Evolutionary conservation across 2,797 vertebrate genomes (phyloP), one percentile per base, ranked within the genome.

Genomic region (Centropyge bicolor): DNA sequence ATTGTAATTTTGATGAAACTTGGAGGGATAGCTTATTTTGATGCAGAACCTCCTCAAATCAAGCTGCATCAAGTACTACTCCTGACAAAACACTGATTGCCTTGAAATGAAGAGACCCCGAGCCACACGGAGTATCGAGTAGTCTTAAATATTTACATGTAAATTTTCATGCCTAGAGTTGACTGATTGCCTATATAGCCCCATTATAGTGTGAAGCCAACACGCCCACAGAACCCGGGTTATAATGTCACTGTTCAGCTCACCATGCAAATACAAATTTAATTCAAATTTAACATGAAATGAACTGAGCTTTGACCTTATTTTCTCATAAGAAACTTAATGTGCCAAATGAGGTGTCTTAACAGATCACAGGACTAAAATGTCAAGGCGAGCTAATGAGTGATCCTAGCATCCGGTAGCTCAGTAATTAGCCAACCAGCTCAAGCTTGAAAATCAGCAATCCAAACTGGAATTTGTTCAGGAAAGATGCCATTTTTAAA

Each of bases 361-460:
- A 62, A 74, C 64, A 81, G 65, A 84, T 80, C 70, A 81, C 31
- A 76, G 54, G 59, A 80, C 36, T 71, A 40, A 74, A 78, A 82
- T 82, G 81, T 74, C 83, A 83, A 77, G 14, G 1, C 5, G 0
- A 70, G 51, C 57, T 80, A 82, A 79, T 74, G 49, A 79, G 63
- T 52, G 35, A 75, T 61, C 9, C 11, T 54, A 71, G 45, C 31
- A 61, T 77, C 64, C 48, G 72, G 41, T 73, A 69, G 41, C 60
- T 68, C 48, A 51, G 61, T 70, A 82, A 86, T 86, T 68, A 81
- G 40, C 59, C 73, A 62, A 67, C 60, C 57, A 80, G 74, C 51
- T 73, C n/a, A 70, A 71, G 51, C 66, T 79, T 82, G 68, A 82
- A 80, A 78, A 81, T 76, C 27, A 69, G 20, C 62, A 46, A 55